Base-by-base conservation (phyloP, 2,113 vertebrate species). In the Bufo gargarizans region DNA sequence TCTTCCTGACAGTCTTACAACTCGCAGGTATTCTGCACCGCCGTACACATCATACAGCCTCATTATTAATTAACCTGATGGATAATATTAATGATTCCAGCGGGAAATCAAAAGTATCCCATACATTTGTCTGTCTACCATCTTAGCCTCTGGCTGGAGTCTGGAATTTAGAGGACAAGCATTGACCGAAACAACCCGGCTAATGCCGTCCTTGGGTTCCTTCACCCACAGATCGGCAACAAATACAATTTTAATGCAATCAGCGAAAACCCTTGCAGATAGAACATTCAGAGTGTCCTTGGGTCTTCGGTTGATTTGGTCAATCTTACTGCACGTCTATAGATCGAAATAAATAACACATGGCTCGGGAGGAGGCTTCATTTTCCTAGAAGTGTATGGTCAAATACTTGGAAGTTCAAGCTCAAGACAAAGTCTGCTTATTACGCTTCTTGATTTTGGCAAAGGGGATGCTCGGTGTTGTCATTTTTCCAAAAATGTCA, bases 21-120 rank as follows among this genome's bases (percentile, higher is more conserved):
- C 33, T 33, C 33, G 43, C 7, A 49, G 12, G 71, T 10, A 17
- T 17, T 19, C 45, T 45, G 45, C 13, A 45, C 16, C 16, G 2
- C 69, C 19, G 6, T 45, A 9, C 16, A 47, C 14, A 45, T 74
- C 71, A 74, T 74, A 47, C 16, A 45, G 12, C 13, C 71, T 74
- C 71, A 74, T 74, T 74, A 74, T 47, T 47, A 47, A 74, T 55
- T 79, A 56, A 79, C 50, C n/a, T 56, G 5, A 79, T n/a, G 47
- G 50, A 56, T 1, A 58, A 43, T 59, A 58, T 49, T 47, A 74
- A 74, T 49, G 45, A 49, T 47, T 74, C 45, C 45, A 56, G 53
- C 20, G 33, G 53, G n/a, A 80, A 80, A 80, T 58, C 77, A 58
- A 9, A 79, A 20, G n/a, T 79, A 47, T 17, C n/a, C 20, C 49